Percentiles rank a stretch among this genome's conserved stretches.
phyloP scores from a whole-genome alignment of 2,113 vertebrate genomes.

The Cacatua alba region DNA sequence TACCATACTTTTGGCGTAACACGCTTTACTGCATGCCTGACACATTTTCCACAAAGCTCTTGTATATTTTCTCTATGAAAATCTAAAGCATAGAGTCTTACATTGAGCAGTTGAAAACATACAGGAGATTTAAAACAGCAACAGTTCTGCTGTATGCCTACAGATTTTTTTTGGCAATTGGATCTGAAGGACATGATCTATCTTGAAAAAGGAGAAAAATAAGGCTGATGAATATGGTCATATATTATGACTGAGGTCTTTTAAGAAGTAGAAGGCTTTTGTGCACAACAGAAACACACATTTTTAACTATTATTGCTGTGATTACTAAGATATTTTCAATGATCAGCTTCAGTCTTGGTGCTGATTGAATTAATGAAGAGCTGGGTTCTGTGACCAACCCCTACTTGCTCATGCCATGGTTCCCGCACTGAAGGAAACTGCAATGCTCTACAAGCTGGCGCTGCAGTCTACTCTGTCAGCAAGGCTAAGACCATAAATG shows the following conservation, averaged over 20 bases:
- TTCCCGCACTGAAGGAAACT: not conserved
- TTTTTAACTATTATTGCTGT: not conserved
- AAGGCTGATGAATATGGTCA: not conserved
- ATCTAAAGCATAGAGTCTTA: constrained; percentile 39
- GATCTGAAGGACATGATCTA: constrained; percentile 34
- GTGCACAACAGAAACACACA: not conserved
- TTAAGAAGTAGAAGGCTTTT: not conserved
- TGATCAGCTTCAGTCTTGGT: not conserved
- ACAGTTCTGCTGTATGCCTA: not conserved
- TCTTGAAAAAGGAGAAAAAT: not conserved
- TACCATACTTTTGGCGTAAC: not conserved
- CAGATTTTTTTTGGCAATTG: constrained; percentile 40
- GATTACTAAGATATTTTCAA: not conserved
- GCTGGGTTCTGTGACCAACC: not conserved
- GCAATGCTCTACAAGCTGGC: not conserved
- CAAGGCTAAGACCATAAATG: not conserved
- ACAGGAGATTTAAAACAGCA: constrained; percentile 42
- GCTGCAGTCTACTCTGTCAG: not conserved
- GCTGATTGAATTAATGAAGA: not conserved
- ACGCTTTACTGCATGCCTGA: not conserved
- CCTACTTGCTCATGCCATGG: not conserved
- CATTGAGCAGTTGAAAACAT: constrained; percentile 52
- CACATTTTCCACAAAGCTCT: constrained; percentile 50
- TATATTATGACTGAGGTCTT: not conserved
- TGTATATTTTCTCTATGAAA: constrained; percentile 64